phyloP scores from a whole-genome alignment of 2,113 vertebrate genomes.

The Nicator chloris region DNA sequence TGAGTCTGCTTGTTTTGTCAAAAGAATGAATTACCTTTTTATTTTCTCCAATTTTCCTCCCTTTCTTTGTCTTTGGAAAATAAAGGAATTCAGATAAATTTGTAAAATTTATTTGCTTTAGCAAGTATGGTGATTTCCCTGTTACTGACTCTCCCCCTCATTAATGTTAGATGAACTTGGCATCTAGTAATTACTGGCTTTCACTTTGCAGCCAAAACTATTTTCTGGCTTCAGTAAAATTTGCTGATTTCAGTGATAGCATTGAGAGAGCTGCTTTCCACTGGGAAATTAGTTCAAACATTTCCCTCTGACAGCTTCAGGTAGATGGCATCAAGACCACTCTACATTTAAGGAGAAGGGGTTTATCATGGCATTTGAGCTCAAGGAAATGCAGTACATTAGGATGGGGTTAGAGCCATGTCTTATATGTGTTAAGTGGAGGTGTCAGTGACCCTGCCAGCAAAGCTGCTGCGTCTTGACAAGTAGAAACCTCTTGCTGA shows the following conservation, averaged over 20 bases:
- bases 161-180: slow-evolving; percentile 39
- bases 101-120: background rate
- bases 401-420: background rate
- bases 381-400: background rate
- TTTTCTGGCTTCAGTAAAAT: background rate
- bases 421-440: background rate
- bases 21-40: background rate
- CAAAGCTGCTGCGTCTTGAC: background rate
- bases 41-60: background rate
- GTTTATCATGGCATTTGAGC: background rate
- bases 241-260: background rate
- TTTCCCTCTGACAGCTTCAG: background rate
- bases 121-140: background rate
- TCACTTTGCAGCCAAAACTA: slow-evolving; percentile 6
- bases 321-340: background rate
- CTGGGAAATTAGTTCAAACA: background rate
- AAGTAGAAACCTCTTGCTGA: slow-evolving; percentile 3
- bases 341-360: background rate
- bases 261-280: background rate
- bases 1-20: background rate
- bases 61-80: background rate
- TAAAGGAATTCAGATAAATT: background rate
- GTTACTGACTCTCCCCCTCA: background rate
- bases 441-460: background rate
- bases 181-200: slow-evolving; percentile 31